Evolutionary conservation across 2,888 invertebrate genomes (phyloP), one percentile per base, ranked within the genome.

Genomic region (Trimorus sp.): DNA sequence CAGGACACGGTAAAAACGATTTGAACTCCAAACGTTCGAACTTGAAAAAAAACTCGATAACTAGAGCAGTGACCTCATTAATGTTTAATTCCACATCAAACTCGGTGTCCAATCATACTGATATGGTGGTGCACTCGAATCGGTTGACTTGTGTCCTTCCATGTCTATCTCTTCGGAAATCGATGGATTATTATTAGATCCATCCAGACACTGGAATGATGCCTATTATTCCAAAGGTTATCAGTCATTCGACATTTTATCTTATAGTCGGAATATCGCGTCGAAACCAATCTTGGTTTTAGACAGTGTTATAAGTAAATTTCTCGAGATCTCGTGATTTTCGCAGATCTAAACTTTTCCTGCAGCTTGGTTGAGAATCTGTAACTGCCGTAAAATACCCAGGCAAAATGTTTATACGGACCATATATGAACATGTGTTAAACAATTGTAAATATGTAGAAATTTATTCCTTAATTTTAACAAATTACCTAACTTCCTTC

Each of bases 161-260:
- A 38, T 36, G 48, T 53, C 45, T 66, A 49, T 48, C 62, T 49
- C 7, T 53, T 66, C 45, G 36, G 38, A 0, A 71, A 78, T 78
- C 65, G 78, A 79, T 79, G 58, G 69, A 63, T 62, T 79, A 79
- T 79, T 69, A 74, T 74, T 79, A 73, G 63, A 69, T 69, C 16
- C 42, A 48, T 62, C 54, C 54, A 40, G 15, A 51, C 56, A 48
- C 16, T 54, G 54, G 40, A 78, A 70, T 9, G 58, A 66, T 62
- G 48, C 37, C 51, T 65, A 56, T 63, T 74, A 63, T 56, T 5
- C 9, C 15, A 60, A 58, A 66, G 65, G 8, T 53, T 60, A 65
- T 48, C 76, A 48, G 62, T 54, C 66, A 48, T 53, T 68, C 45
- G 38, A 14, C 51, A 36, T 68, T 49, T 45, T 36, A 49, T 74